A percentile compares a stretch with the other conserved stretches of the same genome.
Conservation (phyloP, 2,888 invertebrate genomes). For the Cryptocheilus praepositus region DNA sequence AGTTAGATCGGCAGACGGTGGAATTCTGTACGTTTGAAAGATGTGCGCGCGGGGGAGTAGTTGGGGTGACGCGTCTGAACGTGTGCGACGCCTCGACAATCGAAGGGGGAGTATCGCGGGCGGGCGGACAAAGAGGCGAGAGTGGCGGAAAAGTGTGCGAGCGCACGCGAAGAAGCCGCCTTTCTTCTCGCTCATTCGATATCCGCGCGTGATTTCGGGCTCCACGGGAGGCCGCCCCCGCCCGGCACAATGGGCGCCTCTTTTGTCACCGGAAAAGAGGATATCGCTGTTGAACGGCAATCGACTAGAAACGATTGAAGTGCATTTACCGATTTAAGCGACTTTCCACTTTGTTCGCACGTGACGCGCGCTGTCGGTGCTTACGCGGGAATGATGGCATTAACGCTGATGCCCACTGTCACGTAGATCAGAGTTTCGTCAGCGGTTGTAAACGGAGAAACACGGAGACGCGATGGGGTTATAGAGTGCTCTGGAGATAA, state of each 20-base stretch:
- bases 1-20: background rate
- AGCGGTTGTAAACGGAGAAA: no score
- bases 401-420: constrained; percentile 27
- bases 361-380: background rate
- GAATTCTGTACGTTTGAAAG: constrained; percentile 14
- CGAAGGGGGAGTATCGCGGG: constrained; percentile 12
- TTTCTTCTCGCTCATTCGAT: constrained; percentile 49
- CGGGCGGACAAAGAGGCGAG: constrained; percentile 12
- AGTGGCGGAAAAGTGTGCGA: constrained; percentile 22
- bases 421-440: no score
- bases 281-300: constrained; percentile 60
- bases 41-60: background rate
- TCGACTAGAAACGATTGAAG: constrained; percentile 62
- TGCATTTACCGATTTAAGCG: constrained; percentile 49
- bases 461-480: no score
- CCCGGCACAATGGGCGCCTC: constrained; percentile 38
- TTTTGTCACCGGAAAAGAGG: constrained; percentile 57
- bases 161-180: constrained; percentile 26
- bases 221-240: constrained; percentile 1
- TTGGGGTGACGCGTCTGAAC: constrained; percentile 39
- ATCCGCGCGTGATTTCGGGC: constrained; percentile 53
- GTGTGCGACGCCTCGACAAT: constrained; percentile 29
- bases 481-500: no score
- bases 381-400: constrained; percentile 15
- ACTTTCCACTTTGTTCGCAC: constrained; percentile 43